A percentile compares a stretch with the other conserved stretches of the same genome.
phyloP scores from a whole-genome alignment of 2,888 invertebrate species.

The Drosophila kuntzei region DNA sequence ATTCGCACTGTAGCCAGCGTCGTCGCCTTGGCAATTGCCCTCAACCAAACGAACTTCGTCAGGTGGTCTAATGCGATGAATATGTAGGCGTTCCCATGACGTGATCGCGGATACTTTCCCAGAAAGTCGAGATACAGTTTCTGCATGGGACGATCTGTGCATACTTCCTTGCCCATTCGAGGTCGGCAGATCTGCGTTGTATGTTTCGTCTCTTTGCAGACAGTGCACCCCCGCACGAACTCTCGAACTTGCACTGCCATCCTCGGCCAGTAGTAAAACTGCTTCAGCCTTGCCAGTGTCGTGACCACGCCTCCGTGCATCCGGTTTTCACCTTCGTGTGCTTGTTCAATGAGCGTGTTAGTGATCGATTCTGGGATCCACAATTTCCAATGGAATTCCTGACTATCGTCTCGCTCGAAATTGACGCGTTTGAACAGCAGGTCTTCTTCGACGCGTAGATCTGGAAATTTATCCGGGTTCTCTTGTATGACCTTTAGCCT shows the following conservation, averaged over 20 bases:
- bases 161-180: neutral
- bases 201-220: neutral
- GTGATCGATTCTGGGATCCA: neutral
- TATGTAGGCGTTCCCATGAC: neutral
- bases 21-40: neutral
- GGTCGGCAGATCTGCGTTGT: neutral
- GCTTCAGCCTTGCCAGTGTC: neutral
- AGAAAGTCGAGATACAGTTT: neutral
- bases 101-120: neutral
- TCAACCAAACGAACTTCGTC: neutral
- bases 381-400: neutral
- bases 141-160: conserved; percentile 1
- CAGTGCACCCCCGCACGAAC: neutral
- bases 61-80: neutral
- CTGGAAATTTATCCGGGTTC: too few species aligned
- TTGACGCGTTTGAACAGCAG: too few species aligned
- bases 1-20: neutral
- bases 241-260: neutral
- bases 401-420: neutral
- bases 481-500: too few species aligned
- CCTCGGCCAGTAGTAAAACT: neutral
- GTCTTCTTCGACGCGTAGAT: too few species aligned
- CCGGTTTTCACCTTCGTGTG: neutral
- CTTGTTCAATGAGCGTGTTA: neutral
- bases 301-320: neutral